These are phyloP conservation scores for Mesitornis unicolor DNA, from an alignment of 2,113 vertebrate species.

Conservation along the genomic window DNA sequence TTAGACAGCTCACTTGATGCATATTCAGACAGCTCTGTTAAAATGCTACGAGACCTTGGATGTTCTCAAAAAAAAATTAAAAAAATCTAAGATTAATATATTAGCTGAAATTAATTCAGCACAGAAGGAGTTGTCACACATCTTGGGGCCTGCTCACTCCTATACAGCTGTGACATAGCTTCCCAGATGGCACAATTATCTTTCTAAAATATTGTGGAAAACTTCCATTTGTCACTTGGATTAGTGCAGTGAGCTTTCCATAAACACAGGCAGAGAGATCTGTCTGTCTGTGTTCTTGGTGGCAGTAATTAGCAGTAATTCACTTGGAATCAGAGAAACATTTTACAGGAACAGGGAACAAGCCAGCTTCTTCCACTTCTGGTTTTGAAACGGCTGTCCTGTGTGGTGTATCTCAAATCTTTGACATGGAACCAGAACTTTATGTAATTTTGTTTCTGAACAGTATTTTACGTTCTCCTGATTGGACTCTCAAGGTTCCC, in stretches of 20 bases:
- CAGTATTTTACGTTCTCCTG: background rate
- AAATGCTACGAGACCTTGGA: background rate
- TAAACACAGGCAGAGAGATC: slow-evolving; percentile 11
- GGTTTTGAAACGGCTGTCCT: background rate
- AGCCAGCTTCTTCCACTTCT: background rate
- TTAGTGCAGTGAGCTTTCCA: slow-evolving; percentile 27
- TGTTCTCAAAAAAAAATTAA: background rate
- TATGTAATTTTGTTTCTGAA: background rate
- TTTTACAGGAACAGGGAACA: background rate
- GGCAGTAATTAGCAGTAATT: slow-evolving; percentile 44
- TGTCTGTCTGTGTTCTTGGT: background rate
- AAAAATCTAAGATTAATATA: background rate
- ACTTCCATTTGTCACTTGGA: slow-evolving; percentile 53
- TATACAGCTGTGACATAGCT: slow-evolving; percentile 37
- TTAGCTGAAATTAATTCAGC: slow-evolving; percentile 35
- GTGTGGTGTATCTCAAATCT: background rate
- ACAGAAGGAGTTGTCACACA: slow-evolving; percentile 32
- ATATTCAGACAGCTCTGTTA: background rate
- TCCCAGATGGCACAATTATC: slow-evolving; percentile 64
- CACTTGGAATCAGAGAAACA: slow-evolving; percentile 3
- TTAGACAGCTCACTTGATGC: background rate
- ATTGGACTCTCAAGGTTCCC: background rate
- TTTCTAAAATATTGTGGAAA: slow-evolving; percentile 56
- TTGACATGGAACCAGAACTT: background rate
- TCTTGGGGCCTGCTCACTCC: slow-evolving; percentile 2